These are phyloP conservation scores for Aldabrachelys gigantea DNA, from an alignment of 2,113 vertebrate species.

Conservation along the genomic window DNA sequence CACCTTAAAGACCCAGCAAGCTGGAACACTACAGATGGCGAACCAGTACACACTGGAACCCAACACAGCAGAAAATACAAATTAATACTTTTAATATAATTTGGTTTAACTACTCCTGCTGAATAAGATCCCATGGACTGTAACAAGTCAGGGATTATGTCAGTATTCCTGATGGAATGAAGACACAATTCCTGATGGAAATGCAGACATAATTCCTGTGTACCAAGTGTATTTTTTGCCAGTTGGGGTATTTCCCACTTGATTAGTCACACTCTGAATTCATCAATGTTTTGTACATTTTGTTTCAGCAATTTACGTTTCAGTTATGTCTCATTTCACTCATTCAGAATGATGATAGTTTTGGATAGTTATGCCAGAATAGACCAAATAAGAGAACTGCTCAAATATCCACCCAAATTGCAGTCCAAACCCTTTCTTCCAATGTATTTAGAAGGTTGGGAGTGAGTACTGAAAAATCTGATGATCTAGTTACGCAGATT, in stretches of 20 bases:
- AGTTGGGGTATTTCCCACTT: background rate
- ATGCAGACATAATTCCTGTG: background rate
- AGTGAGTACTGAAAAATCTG: too few species aligned
- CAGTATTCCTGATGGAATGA: background rate
- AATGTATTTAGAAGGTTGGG: background rate
- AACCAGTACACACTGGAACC: accelerated
- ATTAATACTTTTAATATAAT: background rate
- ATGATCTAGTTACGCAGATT: background rate
- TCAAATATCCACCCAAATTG: background rate
- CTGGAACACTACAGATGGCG: background rate
- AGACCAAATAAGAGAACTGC: background rate
- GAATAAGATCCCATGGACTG: background rate
- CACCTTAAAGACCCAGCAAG: background rate
- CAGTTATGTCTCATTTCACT: background rate
- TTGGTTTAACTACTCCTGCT: background rate
- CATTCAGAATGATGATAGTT: background rate
- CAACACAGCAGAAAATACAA: background rate
- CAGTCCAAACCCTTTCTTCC: background rate
- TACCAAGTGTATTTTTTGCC: background rate
- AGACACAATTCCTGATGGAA: too few species aligned
- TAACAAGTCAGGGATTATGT: background rate
- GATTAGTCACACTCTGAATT: background rate
- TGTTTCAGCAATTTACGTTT: background rate
- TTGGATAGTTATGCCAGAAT: background rate
- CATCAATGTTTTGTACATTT: slow-evolving; percentile 1